Evolutionary conservation across 2,113 vertebrate species (phyloP).

Genomic region (Phylloscopus trochilus): DNA sequence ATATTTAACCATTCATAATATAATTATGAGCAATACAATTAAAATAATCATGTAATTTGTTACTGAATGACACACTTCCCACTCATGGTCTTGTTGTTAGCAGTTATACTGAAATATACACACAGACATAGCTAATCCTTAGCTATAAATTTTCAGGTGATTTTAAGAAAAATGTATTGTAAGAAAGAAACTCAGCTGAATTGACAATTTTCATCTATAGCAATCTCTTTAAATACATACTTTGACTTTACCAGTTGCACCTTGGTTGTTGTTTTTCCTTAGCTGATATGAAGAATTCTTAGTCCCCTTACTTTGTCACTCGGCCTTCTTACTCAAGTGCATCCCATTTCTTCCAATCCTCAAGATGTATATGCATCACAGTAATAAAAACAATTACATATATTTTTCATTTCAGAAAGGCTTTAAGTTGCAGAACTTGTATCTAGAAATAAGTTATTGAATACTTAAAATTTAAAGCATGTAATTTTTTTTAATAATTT

Average conservation of each 20-base stretch:
- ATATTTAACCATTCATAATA: neutral
- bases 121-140: neutral
- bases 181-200: neutral
- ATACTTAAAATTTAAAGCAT: neutral
- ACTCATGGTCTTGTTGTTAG: neutral
- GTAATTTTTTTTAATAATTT: neutral
- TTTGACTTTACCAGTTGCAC: neutral
- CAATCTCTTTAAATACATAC: neutral
- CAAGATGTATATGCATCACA: neutral
- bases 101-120: neutral
- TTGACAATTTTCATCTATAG: neutral
- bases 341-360: neutral
- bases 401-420: neutral
- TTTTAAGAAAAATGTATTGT: neutral
- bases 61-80: neutral
- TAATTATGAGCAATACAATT: neutral
- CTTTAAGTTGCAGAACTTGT: neutral
- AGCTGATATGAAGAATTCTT: neutral
- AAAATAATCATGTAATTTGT: neutral
- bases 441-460: neutral
- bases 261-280: neutral
- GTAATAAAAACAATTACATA: neutral
- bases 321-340: neutral
- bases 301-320: neutral
- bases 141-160: neutral